Evolutionary conservation across 2,888 invertebrate species (phyloP), one percentile per base, ranked within the genome.

Genomic region (Cancer borealis): DNA sequence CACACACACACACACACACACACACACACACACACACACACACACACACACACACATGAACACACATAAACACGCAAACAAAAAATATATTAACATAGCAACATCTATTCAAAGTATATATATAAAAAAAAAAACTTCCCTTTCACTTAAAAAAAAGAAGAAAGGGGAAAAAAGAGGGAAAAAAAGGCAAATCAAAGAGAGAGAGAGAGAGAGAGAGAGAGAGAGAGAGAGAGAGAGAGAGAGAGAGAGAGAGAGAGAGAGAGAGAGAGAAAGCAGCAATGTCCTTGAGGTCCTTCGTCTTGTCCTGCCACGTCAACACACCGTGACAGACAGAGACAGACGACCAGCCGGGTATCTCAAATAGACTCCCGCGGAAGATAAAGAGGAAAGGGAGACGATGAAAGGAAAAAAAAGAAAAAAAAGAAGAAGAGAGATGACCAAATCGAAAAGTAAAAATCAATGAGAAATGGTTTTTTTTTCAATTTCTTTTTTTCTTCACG

Each of bases 251-350:
- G 21, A 30, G 10, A 30, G 21, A 12, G 12, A 79, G 21, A 79
- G 12, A 26, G 30, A 30, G 21, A 79, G 1, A 30, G 12, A 79
- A 79, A 66, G 8, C 21, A 30, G 30, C 79, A 79, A 79, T 79
- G 79, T 26, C 79, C 30, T 30, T 79, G 30, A 26, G 79, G 1
- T 66, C 79, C 26, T 6, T 0, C 12, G 8, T 30, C 30, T 12
- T 79, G 79, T 30, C 79, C 21, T 79, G 79, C 79, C 26, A 30
- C 79, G 79, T 79, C 79, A 79, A 79, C 79, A 66, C 10, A 30
- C 30, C 79, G 79, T 79, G 79, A 79, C 79, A 79, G 79, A 79
- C 79, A 79, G 30, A 79, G 79, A 79, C 79, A 30, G 30, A 79
- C 30, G 79, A 79, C 8, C 79, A 1, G 14, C 2, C 26, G 30